A percentile compares a stretch with the other conserved stretches of the same genome.
These are phyloP conservation scores for Danaus plexippus DNA, from an alignment of 1,140 invertebrate genomes.

Conservation along the genomic window DNA sequence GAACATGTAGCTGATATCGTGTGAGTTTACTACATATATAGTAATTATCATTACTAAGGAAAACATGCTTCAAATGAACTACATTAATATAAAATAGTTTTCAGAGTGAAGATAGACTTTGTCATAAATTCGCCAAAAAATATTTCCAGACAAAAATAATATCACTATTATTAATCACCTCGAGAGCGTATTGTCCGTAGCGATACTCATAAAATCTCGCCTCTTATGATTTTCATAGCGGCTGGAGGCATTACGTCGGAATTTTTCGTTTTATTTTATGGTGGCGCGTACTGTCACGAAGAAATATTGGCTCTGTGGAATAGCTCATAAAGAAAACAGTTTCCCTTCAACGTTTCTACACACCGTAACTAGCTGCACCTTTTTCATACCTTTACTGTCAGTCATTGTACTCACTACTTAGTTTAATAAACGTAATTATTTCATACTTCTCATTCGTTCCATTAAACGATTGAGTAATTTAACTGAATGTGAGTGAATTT, in stretches of 20 bases:
- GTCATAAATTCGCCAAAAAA: background rate
- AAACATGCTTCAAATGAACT: too few species aligned
- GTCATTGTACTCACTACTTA: too few species aligned
- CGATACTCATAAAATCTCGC: constrained; percentile 61
- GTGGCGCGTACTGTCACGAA: constrained; percentile 66
- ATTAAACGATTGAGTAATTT: too few species aligned
- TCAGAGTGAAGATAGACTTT: too few species aligned
- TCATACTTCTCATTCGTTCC: too few species aligned
- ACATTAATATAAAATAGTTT: too few species aligned
- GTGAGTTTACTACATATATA: too few species aligned
- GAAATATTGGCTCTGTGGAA: constrained; percentile 70
- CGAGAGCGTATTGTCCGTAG: constrained; percentile 41
- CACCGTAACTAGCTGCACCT: constrained; percentile 44
- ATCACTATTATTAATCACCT: constrained; percentile 52
- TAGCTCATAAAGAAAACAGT: constrained; percentile 69
- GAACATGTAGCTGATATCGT: too few species aligned
- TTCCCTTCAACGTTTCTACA: constrained; percentile 60
- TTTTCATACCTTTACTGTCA: constrained; percentile 40
- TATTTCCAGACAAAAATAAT: constrained; percentile 10
- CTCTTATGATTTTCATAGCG: constrained; percentile 69
- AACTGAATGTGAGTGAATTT: too few species aligned
- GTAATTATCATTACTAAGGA: too few species aligned
- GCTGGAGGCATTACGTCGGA: constrained; percentile 56
- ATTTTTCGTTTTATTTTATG: constrained; percentile 72
- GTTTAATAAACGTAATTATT: too few species aligned